Evolutionary conservation across 2,113 vertebrate species (phyloP).

Genomic region (Pituophis catenifer): DNA sequence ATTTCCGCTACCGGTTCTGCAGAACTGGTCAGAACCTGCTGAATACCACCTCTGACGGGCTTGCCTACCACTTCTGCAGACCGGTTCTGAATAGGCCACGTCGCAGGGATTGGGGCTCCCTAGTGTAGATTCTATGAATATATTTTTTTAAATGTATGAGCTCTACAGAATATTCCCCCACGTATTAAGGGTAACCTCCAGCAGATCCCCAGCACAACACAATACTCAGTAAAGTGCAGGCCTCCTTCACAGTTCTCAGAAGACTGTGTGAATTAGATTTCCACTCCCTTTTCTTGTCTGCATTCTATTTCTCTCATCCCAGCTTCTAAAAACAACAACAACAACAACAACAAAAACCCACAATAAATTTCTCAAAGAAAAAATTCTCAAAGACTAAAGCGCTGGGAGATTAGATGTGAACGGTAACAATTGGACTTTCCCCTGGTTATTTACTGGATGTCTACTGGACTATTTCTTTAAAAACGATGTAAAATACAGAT

Average conservation of each 20-base stretch:
- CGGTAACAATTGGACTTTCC: slow-evolving; percentile 33
- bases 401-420: slow-evolving; percentile 41
- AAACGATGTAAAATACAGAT: background rate
- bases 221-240: background rate
- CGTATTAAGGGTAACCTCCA: slow-evolving; percentile 39
- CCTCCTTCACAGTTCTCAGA: slow-evolving; percentile 1
- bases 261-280: background rate
- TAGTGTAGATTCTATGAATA: background rate
- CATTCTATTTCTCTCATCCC: background rate
- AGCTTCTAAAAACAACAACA: background rate
- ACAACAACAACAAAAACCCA: slow-evolving; percentile 29
- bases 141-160: background rate
- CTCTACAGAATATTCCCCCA: background rate
- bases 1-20: too few relatives aligned
- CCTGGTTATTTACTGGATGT: background rate
- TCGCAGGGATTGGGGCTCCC: too few relatives aligned
- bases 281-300: background rate
- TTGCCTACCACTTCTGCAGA: too few relatives aligned
- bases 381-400: background rate
- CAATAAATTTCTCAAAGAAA: background rate
- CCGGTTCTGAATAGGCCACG: too few relatives aligned
- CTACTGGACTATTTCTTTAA: background rate
- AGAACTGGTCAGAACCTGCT: too few relatives aligned
- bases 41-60: too few relatives aligned
- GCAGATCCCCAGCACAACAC: slow-evolving; percentile 30